phyloP scores from a whole-genome alignment of 2,113 vertebrate species.

The Paramormyrops kingsleyae region DNA sequence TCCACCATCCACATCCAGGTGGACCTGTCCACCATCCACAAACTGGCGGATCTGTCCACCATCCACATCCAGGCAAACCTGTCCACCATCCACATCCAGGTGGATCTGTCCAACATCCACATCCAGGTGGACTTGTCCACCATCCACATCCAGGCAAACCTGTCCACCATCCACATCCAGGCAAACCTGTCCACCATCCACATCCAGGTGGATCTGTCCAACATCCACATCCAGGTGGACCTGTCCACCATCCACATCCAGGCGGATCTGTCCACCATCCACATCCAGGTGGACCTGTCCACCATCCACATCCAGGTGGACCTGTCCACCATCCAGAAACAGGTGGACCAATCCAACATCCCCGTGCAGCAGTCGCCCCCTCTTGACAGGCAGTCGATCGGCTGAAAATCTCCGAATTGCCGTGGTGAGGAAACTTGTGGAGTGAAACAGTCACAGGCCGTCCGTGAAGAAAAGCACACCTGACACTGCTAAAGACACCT shows the following conservation, averaged over 20 bases:
- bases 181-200: neutral
- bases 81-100: neutral
- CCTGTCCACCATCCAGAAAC: no score
- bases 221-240: neutral
- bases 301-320: no score
- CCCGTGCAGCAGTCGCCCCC: neutral
- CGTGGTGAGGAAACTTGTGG: neutral
- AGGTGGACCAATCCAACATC: neutral
- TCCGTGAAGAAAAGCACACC: neutral
- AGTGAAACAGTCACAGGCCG: neutral
- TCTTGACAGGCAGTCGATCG: neutral
- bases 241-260: neutral
- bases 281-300: no score
- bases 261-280: neutral
- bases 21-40: no score
- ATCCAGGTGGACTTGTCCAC: neutral
- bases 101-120: neutral
- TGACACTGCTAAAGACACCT: neutral
- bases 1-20: no score
- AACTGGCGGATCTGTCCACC: no score
- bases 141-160: neutral
- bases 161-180: neutral
- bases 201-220: neutral
- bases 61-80: neutral
- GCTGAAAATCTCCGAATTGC: neutral